Percentiles rank a stretch among this genome's conserved stretches.
These are phyloP conservation scores for Lasioglossum pauxillum DNA, from an alignment of 2,888 invertebrate genomes.

Conservation along the genomic window DNA sequence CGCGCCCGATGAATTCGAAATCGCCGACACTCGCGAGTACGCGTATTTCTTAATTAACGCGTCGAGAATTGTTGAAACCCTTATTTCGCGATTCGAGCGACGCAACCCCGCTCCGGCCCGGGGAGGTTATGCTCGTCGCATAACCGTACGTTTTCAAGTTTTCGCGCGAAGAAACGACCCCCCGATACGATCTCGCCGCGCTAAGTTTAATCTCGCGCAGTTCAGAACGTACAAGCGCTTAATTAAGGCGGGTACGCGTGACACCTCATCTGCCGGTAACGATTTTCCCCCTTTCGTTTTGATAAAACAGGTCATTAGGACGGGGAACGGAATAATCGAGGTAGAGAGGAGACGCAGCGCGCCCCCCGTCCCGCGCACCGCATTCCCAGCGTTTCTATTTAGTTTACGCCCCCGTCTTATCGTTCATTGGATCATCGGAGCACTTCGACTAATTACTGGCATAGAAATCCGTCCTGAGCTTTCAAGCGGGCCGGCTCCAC, in stretches of 20 bases:
- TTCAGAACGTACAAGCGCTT: constrained; percentile 77
- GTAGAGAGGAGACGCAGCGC: not conserved
- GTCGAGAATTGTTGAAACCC: constrained; percentile 12
- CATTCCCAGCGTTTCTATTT: not conserved
- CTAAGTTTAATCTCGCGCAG: constrained; percentile 67
- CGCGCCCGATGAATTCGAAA: not conserved
- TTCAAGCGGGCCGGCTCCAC: not conserved
- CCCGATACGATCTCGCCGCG: constrained; percentile 29
- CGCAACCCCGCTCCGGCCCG: constrained; percentile 1
- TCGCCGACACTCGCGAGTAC: constrained; percentile 1
- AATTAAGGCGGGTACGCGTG: constrained; percentile 80
- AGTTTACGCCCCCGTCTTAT: constrained; percentile 8
- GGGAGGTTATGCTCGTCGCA: not conserved
- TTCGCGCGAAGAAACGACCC: constrained; percentile 45
- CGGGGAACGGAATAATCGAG: not conserved
- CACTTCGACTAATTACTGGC: constrained; percentile 33
- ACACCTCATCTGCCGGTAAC: constrained; percentile 51
- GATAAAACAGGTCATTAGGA: constrained; percentile 36
- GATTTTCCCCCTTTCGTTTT: constrained; percentile 31
- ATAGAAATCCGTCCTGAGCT: constrained; percentile 12
- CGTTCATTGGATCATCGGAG: constrained; percentile 20
- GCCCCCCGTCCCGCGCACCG: not conserved
- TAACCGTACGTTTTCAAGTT: constrained; percentile 50
- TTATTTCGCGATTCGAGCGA: not conserved
- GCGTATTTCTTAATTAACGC: constrained; percentile 50